phyloP scores from a whole-genome alignment of 2,888 invertebrate species.

The Dendrolimus houi region DNA sequence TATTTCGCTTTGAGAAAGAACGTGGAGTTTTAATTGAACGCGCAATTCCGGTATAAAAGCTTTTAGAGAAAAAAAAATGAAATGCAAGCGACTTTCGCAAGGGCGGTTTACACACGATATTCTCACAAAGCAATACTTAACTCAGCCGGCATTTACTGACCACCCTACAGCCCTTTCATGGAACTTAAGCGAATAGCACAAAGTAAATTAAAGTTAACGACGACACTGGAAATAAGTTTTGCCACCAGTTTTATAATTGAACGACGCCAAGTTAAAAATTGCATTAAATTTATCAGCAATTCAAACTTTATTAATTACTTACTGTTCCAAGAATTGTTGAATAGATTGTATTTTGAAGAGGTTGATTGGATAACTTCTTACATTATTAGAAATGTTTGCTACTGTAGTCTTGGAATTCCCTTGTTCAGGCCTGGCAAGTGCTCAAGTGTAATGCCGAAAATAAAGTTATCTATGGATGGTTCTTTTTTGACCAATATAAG shows the following conservation, averaged over 20 bases:
- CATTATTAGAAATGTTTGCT: too few species aligned
- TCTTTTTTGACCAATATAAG: too few species aligned
- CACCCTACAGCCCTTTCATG: slow-evolving; percentile 28
- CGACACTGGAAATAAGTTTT: slow-evolving; percentile 11
- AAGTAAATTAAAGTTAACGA: slow-evolving; percentile 34
- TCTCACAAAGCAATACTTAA: slow-evolving; percentile 51
- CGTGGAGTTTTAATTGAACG: slow-evolving; percentile 49
- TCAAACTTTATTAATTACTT: background rate
- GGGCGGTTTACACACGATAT: slow-evolving; percentile 40
- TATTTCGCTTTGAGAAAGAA: slow-evolving; percentile 29
- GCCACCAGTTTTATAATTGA: background rate
- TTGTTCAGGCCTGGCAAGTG: too few species aligned
- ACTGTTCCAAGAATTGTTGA: background rate
- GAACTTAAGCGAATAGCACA: slow-evolving; percentile 28
- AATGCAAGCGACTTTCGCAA: slow-evolving; percentile 38
- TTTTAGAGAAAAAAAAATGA: slow-evolving; percentile 47
- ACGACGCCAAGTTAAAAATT: background rate
- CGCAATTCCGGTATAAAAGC: slow-evolving; percentile 46
- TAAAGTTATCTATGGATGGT: too few species aligned
- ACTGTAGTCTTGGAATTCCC: too few species aligned
- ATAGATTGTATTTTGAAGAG: background rate
- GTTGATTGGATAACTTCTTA: background rate
- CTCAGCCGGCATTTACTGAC: slow-evolving; percentile 37
- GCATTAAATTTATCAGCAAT: background rate
- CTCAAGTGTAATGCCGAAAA: too few species aligned